A percentile compares a stretch with the other conserved stretches of the same genome.
Conservation (phyloP, 2,888 invertebrate genomes). For the Ceraclea dissimilis region DNA sequence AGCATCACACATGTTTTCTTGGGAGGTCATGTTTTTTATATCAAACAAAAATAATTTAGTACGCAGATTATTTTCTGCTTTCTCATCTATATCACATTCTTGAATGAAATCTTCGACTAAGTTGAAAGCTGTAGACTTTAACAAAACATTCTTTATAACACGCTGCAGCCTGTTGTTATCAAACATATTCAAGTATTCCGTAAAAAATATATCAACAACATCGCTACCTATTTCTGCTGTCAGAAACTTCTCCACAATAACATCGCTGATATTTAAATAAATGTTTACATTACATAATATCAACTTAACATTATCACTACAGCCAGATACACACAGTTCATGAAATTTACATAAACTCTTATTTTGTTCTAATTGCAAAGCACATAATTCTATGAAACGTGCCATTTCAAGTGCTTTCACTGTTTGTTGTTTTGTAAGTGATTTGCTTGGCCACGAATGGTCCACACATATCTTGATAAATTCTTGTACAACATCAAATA, state of each 20-base stretch:
- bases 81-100: conserved; percentile 20
- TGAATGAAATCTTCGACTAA: conserved; percentile 31
- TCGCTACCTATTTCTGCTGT: conserved; percentile 31
- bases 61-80: conserved; percentile 27
- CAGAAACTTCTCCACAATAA: conserved; percentile 39
- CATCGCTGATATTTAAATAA: conserved; percentile 39
- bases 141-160: conserved; percentile 32
- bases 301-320: background rate
- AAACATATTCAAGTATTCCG: conserved; percentile 37
- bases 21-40: conserved; percentile 27
- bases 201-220: conserved; percentile 37
- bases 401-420: conserved; percentile 47
- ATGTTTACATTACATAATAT: conserved; percentile 27
- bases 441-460: conserved; percentile 40
- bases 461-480: conserved; percentile 45
- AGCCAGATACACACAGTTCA: background rate
- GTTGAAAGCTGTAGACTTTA: conserved; percentile 30
- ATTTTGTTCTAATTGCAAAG: conserved; percentile 41
- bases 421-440: conserved; percentile 40
- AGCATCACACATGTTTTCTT: background rate
- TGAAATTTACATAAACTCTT: conserved; percentile 40
- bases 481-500: conserved; percentile 38
- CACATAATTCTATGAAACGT: conserved; percentile 47
- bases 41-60: conserved; percentile 30
- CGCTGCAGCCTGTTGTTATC: conserved; percentile 36